These are phyloP conservation scores for Saturnia pavonia DNA, from an alignment of 2,888 invertebrate genomes.

Conservation along the genomic window DNA sequence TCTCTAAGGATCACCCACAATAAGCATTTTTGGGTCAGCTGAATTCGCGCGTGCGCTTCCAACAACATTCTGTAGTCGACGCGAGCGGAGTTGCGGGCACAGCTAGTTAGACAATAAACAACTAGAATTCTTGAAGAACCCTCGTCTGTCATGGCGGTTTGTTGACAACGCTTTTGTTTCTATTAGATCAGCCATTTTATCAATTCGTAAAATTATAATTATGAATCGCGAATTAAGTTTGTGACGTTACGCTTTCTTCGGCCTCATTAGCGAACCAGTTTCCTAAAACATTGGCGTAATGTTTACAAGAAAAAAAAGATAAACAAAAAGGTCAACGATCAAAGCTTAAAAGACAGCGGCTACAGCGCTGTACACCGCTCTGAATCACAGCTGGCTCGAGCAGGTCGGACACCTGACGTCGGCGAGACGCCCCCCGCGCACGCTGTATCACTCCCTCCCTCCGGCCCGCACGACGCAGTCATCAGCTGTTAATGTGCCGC, in stretches of 20 bases:
- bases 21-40: too few relatives aligned
- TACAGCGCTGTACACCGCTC: constrained; percentile 67
- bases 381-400: constrained; percentile 46
- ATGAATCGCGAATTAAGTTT: background rate
- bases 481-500: constrained; percentile 79
- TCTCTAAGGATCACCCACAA: too few relatives aligned
- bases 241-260: constrained; percentile 22
- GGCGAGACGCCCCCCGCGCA: constrained; percentile 37
- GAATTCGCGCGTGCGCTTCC: too few relatives aligned
- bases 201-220: background rate
- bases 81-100: too few relatives aligned
- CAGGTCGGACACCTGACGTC: constrained; percentile 77
- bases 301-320: constrained; percentile 61
- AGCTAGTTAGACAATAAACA: too few relatives aligned
- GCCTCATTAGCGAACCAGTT: constrained; percentile 20
- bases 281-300: constrained; percentile 36
- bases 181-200: too few relatives aligned
- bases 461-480: constrained; percentile 53
- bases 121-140: too few relatives aligned
- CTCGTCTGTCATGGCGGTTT: too few relatives aligned
- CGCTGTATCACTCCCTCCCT: constrained; percentile 30
- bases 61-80: too few relatives aligned
- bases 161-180: too few relatives aligned
- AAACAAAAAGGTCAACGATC: constrained; percentile 79
- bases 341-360: constrained; percentile 55